Evolutionary conservation across 2,888 invertebrate genomes (phyloP), one percentile per base, ranked within the genome.

Genomic region (Brachycybe producta): DNA sequence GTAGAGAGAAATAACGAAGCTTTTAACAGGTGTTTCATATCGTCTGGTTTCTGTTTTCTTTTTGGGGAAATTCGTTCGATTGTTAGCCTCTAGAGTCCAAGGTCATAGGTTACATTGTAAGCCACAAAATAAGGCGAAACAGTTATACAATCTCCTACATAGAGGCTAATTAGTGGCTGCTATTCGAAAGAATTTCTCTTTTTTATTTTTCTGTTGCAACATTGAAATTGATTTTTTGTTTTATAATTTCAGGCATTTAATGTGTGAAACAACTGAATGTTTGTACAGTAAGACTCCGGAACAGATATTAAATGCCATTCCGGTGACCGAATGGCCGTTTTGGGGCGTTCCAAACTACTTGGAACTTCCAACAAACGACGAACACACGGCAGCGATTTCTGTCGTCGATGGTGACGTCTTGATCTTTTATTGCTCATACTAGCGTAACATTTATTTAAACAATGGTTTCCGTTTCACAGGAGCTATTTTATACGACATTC

Each of bases 391-490:
- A 24, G 58, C 57, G 5, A 43, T 61, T 19, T 52, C 54, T 30
- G 56, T 61, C 15, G 59, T 60, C 23, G 63, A 61, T 51, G 60
- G 61, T 57, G 55, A 49, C 28, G 53, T 49, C 30, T 42, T 48
- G 46, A 52, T 50, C 47, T 26, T 51, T 38, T 52, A n/a, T n/a
- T n/a, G n/a, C n/a, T n/a, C n/a, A n/a, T n/a, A n/a, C n/a, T n/a
- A n/a, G n/a, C n/a, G n/a, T n/a, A n/a, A n/a, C n/a, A n/a, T n/a
- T n/a, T n/a, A n/a, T n/a, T n/a, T n/a, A n/a, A n/a, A n/a, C n/a
- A n/a, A n/a, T n/a, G n/a, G n/a, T n/a, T n/a, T n/a, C n/a, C n/a
- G n/a, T 32, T 13, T 32, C 2, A 1, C 34, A 49, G 49, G 49
- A 35, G 35, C 34, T 13, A 50, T 50, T 26, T 23, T 50, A 13